Base-by-base conservation (phyloP, 2,888 invertebrate species). In the Asteroscopus sphinx region DNA sequence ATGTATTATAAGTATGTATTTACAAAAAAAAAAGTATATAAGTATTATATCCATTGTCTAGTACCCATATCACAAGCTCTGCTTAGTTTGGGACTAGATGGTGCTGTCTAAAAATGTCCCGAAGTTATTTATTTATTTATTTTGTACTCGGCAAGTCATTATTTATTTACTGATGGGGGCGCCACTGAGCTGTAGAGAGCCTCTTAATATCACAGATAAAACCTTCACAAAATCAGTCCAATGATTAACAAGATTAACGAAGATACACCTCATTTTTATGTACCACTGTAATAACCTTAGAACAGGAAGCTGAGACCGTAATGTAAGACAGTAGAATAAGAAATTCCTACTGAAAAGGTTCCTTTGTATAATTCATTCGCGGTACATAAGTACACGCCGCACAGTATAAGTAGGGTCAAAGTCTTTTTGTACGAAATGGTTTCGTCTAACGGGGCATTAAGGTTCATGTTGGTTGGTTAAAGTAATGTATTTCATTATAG, bases 321-420 rank as follows among this genome's bases (percentile, higher is more conserved):
- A 85, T 82, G 79, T 75, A 78, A 75, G 73, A 71, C 64, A 70
- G 73, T 79, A 80, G 80, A 83, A 82, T 80, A 81, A 82, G 76
- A 78, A 82, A 80, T 78, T 65, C 62, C 65, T 64, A 57, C 64
- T 56, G 68, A 69, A 71, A 75, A 70, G 75, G 77, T 73, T 76
- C 74, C 68, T 73, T 79, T 81, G 79, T 82, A 77, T 82, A 77
- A 80, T 80, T 81, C 81, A 83, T 83, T 79, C 79, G 82, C 46
- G 82, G 80, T 66, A 61, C 74, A 48, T 65, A 69, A 73, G 74
- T 67, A 68, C 68, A 41, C 36, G 44, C 44, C 53, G 54, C 57
- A 57, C 64, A 73, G 78, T 68, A 82, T 82, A 77, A 81, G 75
- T 77, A 78, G 78, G 77, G 74, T 74, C 74, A 59, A 56, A 64